Evolutionary conservation across 2,888 invertebrate species (phyloP), one percentile per base, ranked within the genome.

Genomic region (Scelioninae gen. 1): DNA sequence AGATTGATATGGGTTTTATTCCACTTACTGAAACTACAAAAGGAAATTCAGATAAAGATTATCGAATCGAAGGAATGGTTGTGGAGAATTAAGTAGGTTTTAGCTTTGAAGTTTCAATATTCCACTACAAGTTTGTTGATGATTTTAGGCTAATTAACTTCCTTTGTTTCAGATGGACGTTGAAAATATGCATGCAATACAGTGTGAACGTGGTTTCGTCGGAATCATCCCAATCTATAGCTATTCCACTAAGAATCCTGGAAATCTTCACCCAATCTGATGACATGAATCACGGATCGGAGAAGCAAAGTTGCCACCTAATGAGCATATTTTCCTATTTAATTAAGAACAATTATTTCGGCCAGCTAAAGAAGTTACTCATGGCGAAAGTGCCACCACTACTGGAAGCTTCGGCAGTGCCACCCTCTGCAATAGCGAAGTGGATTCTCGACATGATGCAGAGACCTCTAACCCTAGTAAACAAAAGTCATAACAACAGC

Each of bases 381-480:
- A 96, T 97, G 84, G 93, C 94, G 65, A 94, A 94, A 88, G 94
- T 95, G 88, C 82, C 82, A 29, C 95, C 95, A 8, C 93, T 95
- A 85, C 94, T 95, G 85, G 96, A 96, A 51, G 94, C 94, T 31
- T 95, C 95, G 0, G 90, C 95, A 0, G 93, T 94, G 76, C 94
- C 97, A 31, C 96, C 96, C 0, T 96, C 96, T 32, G 95, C 95
- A 0, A 93, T 96, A 23, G 94, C 96, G 7, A 95, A 94, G 45
- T 96, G 96, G 82, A 93, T 97, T 1, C 93, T 97, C 74, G 95
- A 96, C 87, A 94, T 98, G 88, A 94, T 98, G 76, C 94, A 95
- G 87, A 94, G 96, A 85, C 97, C 98, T 0, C 93, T 98, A 71
- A 93, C 93, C 38, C 93, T 95, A 81, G 93, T 95, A 56, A 92